Base-by-base conservation (phyloP, 1,140 invertebrate genomes). In the Aphaenogaster ashmeadi region DNA sequence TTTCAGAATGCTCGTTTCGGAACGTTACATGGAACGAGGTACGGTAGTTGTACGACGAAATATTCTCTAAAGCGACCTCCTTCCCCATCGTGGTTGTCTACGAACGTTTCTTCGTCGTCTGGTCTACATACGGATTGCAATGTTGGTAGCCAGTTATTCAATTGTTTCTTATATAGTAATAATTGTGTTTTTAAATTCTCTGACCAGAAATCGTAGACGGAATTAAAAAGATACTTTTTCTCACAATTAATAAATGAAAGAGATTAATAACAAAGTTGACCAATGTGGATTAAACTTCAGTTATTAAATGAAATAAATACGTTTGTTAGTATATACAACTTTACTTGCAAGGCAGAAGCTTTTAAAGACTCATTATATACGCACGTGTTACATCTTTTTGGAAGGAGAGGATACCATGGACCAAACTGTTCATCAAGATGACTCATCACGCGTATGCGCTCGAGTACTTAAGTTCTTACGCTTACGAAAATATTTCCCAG, bases 391-490 rank as follows among this genome's bases (percentile, higher is more conserved):
- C n/a, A 54, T 69, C 21, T 27, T 33, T 38, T 44, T 54, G 36
- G 36, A 27, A 54, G 13, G 33, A 15, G 47, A 50, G 33, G 33
- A 52, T 38, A 52, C 7, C 8, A 7, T 15, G 13, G 47, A 81
- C 62, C 54, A 66, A 52, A 78, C 7, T 86, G 52, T 84, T 67
- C 77, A 85, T 87, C 72, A 75, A 87, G 89, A 52, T 41, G 87
- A 38, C 72, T 52, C 67, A 41, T 85, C 71, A 77, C 58, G 72
- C 78, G 87, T 87, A 75, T 77, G 66, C 74, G 64, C 77, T 15
- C 47, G 58, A 64, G 83, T 94, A 94, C 93, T 92, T 91, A 94
- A 93, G 92, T 94, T 93, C 92, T 94, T 94, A 93, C 91, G 89
- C 90, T 91, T 92, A 91, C 88, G 93, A 94, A 94, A 94, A 94